Conservation (phyloP, 2,113 vertebrate species). For the Semicossyphus pulcher region DNA sequence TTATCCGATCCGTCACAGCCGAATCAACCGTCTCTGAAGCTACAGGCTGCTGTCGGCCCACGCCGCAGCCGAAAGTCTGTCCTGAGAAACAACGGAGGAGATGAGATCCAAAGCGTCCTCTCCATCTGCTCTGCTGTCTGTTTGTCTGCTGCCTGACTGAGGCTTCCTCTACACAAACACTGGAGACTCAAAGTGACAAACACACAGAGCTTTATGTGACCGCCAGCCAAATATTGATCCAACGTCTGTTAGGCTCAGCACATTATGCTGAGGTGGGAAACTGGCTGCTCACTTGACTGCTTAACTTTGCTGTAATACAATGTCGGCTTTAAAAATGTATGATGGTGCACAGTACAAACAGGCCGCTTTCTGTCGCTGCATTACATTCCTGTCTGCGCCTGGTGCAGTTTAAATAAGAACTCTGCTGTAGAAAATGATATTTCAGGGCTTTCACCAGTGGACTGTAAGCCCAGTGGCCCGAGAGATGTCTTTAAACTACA, state of each 20-base stretch:
- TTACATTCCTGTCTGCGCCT: neutral
- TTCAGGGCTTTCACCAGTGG: too few relatives aligned
- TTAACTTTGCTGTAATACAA: slow-evolving; percentile 12
- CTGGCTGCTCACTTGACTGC: neutral
- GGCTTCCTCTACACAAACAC: slow-evolving; percentile 41
- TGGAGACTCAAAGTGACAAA: slow-evolving; percentile 33
- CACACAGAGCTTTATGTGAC: slow-evolving; percentile 20
- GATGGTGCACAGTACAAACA: neutral
- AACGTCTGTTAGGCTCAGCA: slow-evolving; percentile 8
- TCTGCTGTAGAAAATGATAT: neutral
- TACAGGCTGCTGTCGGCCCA: slow-evolving; percentile 27
- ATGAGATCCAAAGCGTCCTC: slow-evolving; percentile 47
- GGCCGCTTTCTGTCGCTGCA: neutral
- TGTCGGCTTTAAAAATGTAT: neutral
- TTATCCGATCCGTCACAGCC: slow-evolving; percentile 11
- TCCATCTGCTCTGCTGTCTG: slow-evolving; percentile 60
- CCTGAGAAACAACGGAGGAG: slow-evolving; percentile 19
- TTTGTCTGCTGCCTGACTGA: slow-evolving; percentile 37
- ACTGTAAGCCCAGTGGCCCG: too few relatives aligned
- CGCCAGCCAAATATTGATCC: slow-evolving; percentile 47
- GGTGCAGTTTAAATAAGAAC: neutral
- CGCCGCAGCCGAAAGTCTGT: slow-evolving; percentile 22
- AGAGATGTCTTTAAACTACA: too few relatives aligned
- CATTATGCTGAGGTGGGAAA: slow-evolving; percentile 32
- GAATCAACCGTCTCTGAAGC: slow-evolving; percentile 18